These are phyloP conservation scores for Kryptolebias ocellatus DNA, from an alignment of 2,797 vertebrate genomes.

Conservation along the genomic window DNA sequence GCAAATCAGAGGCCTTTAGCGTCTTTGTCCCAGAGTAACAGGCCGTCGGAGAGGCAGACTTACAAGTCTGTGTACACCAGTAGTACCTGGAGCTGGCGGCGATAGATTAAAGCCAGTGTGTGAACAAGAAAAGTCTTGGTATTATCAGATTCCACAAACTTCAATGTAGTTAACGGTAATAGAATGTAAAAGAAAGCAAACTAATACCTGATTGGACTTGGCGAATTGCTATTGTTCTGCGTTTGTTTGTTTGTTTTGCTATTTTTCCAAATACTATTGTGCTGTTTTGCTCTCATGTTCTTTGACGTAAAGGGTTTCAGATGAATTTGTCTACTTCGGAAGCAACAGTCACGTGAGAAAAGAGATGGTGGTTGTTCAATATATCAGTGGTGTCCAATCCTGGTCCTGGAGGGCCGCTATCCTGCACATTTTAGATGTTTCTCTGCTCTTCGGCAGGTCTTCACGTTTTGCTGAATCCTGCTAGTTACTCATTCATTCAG, in stretches of 20 bases:
- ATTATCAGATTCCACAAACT: no score
- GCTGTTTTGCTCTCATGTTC: constrained; percentile 5
- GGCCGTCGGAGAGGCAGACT: constrained; percentile 68
- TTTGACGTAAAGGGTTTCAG: constrained; percentile 5
- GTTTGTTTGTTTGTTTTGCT: not conserved
- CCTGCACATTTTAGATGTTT: no score
- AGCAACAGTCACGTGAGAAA: constrained; percentile 34
- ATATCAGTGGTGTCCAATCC: no score
- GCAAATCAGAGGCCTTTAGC: constrained; percentile 67
- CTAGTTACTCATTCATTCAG: no score
- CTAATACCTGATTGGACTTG: no score
- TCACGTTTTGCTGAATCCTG: no score
- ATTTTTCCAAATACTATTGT: constrained; percentile 2
- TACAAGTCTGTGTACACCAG: constrained; percentile 83
- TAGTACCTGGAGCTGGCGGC: constrained; percentile 83
- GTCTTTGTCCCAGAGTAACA: constrained; percentile 77
- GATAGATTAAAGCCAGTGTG: constrained; percentile 42
- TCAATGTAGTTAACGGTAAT: no score
- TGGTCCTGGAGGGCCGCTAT: no score
- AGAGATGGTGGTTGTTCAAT: not conserved
- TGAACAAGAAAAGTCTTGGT: no score
- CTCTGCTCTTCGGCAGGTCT: no score
- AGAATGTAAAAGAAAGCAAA: no score
- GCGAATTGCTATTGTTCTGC: no score
- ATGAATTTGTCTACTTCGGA: constrained; percentile 23